Percentiles rank a stretch among this genome's conserved stretches.
Conservation (phyloP, 2,888 invertebrate genomes). For the Keiferia lycopersicella region DNA sequence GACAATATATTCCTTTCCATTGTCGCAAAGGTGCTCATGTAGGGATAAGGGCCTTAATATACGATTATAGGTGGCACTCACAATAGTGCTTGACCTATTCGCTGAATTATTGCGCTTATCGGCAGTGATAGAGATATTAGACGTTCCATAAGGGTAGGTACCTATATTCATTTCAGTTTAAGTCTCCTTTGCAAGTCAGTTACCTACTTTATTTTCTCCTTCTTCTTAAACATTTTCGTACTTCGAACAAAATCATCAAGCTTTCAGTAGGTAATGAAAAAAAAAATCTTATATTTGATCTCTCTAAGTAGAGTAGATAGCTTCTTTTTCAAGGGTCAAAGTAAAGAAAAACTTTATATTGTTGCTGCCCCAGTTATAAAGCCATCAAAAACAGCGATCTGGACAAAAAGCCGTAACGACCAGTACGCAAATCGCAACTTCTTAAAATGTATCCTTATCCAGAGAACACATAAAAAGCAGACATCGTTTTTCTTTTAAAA, state of each 20-base stretch:
- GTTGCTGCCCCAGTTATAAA: conserved; percentile 19
- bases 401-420: conserved; percentile 48
- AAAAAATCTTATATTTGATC: too few species aligned
- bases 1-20: conserved; percentile 79
- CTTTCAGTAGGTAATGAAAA: too few species aligned
- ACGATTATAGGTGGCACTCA: conserved; percentile 80
- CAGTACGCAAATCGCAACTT: conserved; percentile 61
- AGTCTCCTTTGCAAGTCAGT: too few species aligned
- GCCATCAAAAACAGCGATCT: conserved; percentile 27
- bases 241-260: background rate
- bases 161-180: too few species aligned
- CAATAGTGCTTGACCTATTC: conserved; percentile 79
- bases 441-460: conserved; percentile 72
- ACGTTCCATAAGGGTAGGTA: conserved; percentile 46
- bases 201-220: background rate
- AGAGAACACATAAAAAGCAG: conserved; percentile 80
- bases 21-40: conserved; percentile 75
- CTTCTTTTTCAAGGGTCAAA: background rate
- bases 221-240: background rate
- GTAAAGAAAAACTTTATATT: conserved; percentile 1
- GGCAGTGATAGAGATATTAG: conserved; percentile 63
- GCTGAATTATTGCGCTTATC: conserved; percentile 74
- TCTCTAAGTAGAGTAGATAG: background rate
- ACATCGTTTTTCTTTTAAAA: conserved; percentile 82
- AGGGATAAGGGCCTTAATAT: conserved; percentile 80